Conservation (phyloP, 2,113 vertebrate genomes). For the Bos taurus region ARS-UCD2.0 NC_037344.1:34538001-34538500, state of each 20-base stretch:
- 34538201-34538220: not conserved
- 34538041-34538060: slow-evolving; percentile 11
- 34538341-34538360: too few relatives aligned
- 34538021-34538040: not conserved
- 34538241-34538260: not conserved
- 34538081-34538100: not conserved
- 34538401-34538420: not conserved
- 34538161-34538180: slow-evolving; percentile 71
- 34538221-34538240: not conserved
- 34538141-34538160: slow-evolving; percentile 74
- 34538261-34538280: too few relatives aligned
- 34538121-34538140: not conserved
- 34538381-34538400: not conserved
- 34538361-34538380: not conserved
- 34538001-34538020: not conserved
- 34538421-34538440: not conserved
- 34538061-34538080: not conserved
- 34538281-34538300: too few relatives aligned
- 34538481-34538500: not conserved
- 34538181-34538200: slow-evolving; percentile 16
- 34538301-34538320: too few relatives aligned
- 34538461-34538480: not conserved
- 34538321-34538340: too few relatives aligned
- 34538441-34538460: not conserved
- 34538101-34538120: slow-evolving; percentile 30